Percentiles rank a stretch among this genome's conserved stretches.
These are phyloP conservation scores for Drymonia ruficornis DNA, from an alignment of 2,888 invertebrate genomes.

Conservation along the genomic window DNA sequence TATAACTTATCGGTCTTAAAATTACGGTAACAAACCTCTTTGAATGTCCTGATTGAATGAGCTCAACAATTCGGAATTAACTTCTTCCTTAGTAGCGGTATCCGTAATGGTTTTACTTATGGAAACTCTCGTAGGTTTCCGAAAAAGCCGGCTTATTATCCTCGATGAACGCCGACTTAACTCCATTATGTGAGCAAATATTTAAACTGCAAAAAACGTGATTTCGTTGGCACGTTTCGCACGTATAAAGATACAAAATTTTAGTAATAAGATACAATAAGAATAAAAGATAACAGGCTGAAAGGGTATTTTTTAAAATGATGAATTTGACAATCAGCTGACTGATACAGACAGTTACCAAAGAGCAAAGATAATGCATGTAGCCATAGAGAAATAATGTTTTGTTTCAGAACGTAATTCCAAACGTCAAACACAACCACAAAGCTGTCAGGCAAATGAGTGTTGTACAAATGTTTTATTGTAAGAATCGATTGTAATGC, in stretches of 20 bases:
- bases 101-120: slow-evolving; percentile 53
- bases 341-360: not conserved
- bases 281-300: slow-evolving; percentile 17
- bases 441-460: no score
- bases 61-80: slow-evolving; percentile 59
- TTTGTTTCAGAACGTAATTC: no score
- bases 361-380: no score
- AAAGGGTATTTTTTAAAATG: slow-evolving; percentile 20
- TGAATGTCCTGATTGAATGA: slow-evolving; percentile 67
- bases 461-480: no score
- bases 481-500: no score
- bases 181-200: slow-evolving; percentile 47
- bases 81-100: slow-evolving; percentile 63
- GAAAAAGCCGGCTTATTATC: slow-evolving; percentile 66
- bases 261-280: slow-evolving; percentile 3
- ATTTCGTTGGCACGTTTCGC: not conserved
- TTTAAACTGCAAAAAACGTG: not conserved
- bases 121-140: slow-evolving; percentile 54
- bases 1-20: not conserved
- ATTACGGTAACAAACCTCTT: slow-evolving; percentile 48
- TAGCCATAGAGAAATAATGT: no score
- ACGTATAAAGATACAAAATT: not conserved
- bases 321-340: slow-evolving; percentile 13
- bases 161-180: slow-evolving; percentile 56
- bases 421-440: no score